phyloP scores from a whole-genome alignment of 2,888 invertebrate genomes.

The Tachina fera region DNA sequence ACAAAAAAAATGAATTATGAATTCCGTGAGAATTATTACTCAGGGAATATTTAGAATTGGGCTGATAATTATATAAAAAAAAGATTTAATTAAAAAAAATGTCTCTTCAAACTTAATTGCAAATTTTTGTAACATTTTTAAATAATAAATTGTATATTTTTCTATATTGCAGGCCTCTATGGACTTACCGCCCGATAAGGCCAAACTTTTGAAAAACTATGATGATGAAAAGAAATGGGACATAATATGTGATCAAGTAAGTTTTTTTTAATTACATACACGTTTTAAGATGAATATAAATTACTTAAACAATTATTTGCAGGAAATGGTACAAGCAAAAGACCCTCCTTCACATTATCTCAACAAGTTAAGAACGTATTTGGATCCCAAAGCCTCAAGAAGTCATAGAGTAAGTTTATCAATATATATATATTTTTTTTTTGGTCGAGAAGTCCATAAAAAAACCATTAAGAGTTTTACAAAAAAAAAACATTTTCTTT shows the following conservation, averaged over 20 bases:
- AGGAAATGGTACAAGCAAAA: constrained; percentile 99
- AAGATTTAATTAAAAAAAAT: neutral
- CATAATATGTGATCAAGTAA: constrained; percentile 98
- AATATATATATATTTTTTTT: neutral
- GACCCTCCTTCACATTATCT: constrained; percentile 98
- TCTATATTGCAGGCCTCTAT: constrained; percentile 93
- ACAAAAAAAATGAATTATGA: too few species aligned
- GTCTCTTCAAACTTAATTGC: too few species aligned
- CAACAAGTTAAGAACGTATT: constrained; percentile 96
- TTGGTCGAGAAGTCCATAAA: neutral
- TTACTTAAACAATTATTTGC: constrained; percentile 78
- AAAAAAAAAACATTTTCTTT: neutral
- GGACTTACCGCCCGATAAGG: constrained; percentile 99
- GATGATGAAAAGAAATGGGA: constrained; percentile 99
- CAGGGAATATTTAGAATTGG: too few species aligned
- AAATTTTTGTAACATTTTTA: too few species aligned
- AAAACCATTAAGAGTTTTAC: constrained; percentile 30
- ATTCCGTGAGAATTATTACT: too few species aligned
- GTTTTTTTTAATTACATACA: constrained; percentile 72
- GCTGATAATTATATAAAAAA: neutral
- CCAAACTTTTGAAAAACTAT: constrained; percentile 96
- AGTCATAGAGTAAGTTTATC: constrained; percentile 92
- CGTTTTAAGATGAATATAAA: neutral
- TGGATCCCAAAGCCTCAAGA: constrained; percentile 97
- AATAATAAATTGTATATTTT: neutral